These are phyloP conservation scores for Diplodus puntazzo DNA, from an alignment of 2,797 vertebrate species.

Conservation along the genomic window DNA sequence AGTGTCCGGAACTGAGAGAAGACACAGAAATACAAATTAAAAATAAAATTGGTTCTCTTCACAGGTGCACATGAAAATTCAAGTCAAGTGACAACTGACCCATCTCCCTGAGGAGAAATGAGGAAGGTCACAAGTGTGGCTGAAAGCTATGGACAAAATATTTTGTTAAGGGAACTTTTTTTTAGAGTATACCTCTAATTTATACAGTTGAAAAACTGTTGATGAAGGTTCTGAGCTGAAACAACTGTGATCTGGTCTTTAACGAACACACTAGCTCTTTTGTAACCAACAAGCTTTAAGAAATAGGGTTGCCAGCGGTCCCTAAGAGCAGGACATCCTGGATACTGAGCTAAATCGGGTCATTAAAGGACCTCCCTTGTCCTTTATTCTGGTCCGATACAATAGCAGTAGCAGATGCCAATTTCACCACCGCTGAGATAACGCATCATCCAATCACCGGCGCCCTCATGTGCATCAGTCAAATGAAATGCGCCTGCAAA, in stretches of 20 bases:
- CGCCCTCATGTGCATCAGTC: too few relatives aligned
- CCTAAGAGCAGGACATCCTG: too few relatives aligned
- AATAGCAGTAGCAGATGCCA: too few relatives aligned
- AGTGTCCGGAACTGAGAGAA: constrained; percentile 78
- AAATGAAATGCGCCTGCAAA: too few relatives aligned
- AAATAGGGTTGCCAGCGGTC: too few relatives aligned
- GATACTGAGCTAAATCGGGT: too few relatives aligned
- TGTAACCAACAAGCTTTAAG: background rate
- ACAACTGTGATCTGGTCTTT: background rate
- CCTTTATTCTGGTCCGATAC: too few relatives aligned
- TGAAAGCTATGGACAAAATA: background rate
- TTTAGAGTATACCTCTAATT: background rate
- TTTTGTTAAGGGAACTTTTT: background rate
- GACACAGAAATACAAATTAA: background rate
- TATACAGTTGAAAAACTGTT: background rate
- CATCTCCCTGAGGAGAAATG: background rate
- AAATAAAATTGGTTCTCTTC: background rate
- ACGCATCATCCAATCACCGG: too few relatives aligned
- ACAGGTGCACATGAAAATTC: background rate
- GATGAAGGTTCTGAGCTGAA: background rate
- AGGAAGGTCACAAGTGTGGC: background rate
- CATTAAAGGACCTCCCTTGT: too few relatives aligned
- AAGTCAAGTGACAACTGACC: background rate
- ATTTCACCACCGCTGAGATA: too few relatives aligned
- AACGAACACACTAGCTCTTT: background rate